A percentile compares a stretch with the other conserved stretches of the same genome.
These are phyloP conservation scores for Diarsia brunnea DNA, from an alignment of 2,888 invertebrate species.

Conservation along the genomic window DNA sequence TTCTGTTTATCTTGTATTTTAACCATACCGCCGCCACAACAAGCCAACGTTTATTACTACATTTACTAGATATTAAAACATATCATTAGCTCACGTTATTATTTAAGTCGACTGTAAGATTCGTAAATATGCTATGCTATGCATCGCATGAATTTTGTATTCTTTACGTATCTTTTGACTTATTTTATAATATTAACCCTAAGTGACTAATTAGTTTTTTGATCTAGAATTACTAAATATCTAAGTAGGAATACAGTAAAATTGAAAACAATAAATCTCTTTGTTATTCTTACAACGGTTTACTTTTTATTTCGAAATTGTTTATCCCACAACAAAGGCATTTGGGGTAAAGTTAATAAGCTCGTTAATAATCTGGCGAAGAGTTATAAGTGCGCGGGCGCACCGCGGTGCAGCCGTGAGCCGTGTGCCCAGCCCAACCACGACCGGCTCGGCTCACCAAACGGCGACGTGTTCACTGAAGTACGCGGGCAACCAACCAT, in stretches of 20 bases:
- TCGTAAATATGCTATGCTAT: constrained; percentile 2
- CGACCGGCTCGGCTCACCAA: constrained; percentile 23
- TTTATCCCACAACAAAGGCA: constrained; percentile 61
- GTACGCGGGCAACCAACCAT: constrained; percentile 47
- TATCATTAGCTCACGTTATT: constrained; percentile 34
- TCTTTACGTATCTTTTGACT: neutral
- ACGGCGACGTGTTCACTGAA: constrained; percentile 22
- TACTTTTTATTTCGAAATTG: constrained; percentile 38
- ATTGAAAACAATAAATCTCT: neutral
- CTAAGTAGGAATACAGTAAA: neutral
- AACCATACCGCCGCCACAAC: constrained; percentile 65
- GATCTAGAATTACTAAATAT: neutral
- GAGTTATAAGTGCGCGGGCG: constrained; percentile 61
- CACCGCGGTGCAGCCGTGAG: constrained; percentile 36
- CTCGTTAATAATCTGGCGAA: constrained; percentile 66
- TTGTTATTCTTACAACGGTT: constrained; percentile 1
- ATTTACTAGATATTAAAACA: constrained; percentile 48
- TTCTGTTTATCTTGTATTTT: constrained; percentile 83
- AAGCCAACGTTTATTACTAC: constrained; percentile 50
- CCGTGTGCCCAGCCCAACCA: neutral
- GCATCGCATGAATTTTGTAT: too few species aligned
- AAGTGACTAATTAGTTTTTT: neutral
- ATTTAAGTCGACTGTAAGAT: constrained; percentile 15
- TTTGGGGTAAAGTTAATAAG: constrained; percentile 65
- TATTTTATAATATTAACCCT: neutral